Conservation (phyloP, 2,113 vertebrate species). For the Oryzias melastigma region DNA sequence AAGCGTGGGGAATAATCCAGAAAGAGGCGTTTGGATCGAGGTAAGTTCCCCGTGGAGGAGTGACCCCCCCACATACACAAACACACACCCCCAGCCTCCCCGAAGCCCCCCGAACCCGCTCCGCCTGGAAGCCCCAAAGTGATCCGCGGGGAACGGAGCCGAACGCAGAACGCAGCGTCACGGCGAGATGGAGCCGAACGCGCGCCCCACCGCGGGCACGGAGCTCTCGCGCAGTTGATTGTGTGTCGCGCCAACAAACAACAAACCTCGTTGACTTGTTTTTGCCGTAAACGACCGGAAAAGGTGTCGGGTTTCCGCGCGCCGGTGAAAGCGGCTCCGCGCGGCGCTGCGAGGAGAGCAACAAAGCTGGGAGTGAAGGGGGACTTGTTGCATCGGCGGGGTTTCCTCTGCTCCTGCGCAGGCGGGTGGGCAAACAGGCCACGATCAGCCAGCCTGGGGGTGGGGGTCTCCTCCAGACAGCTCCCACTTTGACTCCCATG, state of each 20-base stretch:
- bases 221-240: slow-evolving; percentile 45
- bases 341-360: slow-evolving; percentile 66
- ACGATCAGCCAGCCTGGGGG: slow-evolving; percentile 20
- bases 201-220: slow-evolving; percentile 17
- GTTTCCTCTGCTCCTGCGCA: slow-evolving; percentile 30
- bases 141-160: neutral
- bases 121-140: slow-evolving; percentile 25
- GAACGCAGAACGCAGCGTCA: no score
- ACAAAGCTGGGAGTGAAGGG: slow-evolving; percentile 88
- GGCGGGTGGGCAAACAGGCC: slow-evolving; percentile 58
- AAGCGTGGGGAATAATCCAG: slow-evolving; percentile 60
- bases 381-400: slow-evolving; percentile 86
- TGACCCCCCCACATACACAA: slow-evolving; percentile 23
- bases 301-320: neutral
- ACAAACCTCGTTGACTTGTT: slow-evolving; percentile 13
- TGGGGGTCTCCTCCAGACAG: neutral
- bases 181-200: neutral
- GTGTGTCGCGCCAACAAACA: slow-evolving; percentile 19
- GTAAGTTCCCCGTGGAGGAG: slow-evolving; percentile 75
- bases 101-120: slow-evolving; percentile 25
- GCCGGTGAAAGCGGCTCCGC: neutral
- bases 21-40: slow-evolving; percentile 66
- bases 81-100: slow-evolving; percentile 26
- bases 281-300: neutral
- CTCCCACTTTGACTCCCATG: no score